Conservation (phyloP, 1,140 invertebrate species). For the Euwallacea fornicatus region DNA sequence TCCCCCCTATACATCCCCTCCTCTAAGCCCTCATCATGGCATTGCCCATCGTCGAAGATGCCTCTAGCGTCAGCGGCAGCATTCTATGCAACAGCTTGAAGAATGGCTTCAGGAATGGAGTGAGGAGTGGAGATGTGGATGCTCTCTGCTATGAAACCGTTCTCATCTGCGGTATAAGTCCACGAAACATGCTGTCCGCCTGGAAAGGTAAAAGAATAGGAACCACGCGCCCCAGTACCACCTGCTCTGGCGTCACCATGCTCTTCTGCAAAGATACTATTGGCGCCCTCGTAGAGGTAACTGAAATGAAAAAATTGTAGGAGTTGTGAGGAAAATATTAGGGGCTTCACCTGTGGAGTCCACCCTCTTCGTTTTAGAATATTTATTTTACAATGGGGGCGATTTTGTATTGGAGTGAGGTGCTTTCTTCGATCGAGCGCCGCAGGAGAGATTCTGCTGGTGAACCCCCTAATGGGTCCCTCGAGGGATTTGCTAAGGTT, state of each 20-base stretch:
- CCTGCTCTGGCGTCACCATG: constrained; percentile 54
- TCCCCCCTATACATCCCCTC: constrained; percentile 25
- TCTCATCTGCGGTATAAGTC: constrained; percentile 64
- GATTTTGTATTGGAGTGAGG: constrained; percentile 25
- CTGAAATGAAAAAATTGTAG: constrained; percentile 39
- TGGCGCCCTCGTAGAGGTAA: constrained; percentile 62
- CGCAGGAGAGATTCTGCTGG: not conserved
- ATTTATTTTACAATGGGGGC: constrained; percentile 58
- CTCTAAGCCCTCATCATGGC: constrained; percentile 33
- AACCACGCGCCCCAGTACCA: constrained; percentile 47
- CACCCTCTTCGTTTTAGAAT: constrained; percentile 50
- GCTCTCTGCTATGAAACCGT: constrained; percentile 65
- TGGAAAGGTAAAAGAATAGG: constrained; percentile 48
- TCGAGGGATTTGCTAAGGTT: not conserved
- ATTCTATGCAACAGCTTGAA: constrained; percentile 57
- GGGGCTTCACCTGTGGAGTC: constrained; percentile 25
- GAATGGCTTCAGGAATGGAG: constrained; percentile 60
- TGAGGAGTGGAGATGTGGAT: constrained; percentile 60
- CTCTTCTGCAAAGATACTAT: constrained; percentile 61
- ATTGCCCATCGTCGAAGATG: constrained; percentile 37
- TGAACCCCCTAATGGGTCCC: not conserved
- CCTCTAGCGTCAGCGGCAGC: constrained; percentile 44
- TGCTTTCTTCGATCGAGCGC: not conserved
- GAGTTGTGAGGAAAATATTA: not conserved
- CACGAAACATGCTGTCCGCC: constrained; percentile 47